Evolutionary conservation across 2,113 vertebrate species (phyloP).

Genomic region (Apeltes quadracus): DNA sequence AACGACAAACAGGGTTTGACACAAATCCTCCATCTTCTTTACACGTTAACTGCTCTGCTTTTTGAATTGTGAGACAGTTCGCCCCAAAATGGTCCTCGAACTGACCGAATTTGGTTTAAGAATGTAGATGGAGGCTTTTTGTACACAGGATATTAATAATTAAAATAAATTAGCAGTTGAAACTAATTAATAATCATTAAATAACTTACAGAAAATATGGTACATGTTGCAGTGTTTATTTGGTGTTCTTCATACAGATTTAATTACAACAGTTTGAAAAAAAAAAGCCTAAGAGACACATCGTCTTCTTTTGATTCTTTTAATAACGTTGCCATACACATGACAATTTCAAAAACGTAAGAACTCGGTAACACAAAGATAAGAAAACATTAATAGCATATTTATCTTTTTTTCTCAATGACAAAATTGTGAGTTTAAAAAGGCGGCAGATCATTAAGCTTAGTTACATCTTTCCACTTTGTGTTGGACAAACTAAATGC

Average conservation of each 20-base stretch:
- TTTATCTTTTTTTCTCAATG: constrained; percentile 38
- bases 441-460: constrained; percentile 47
- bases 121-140: constrained; percentile 12
- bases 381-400: constrained; percentile 71
- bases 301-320: constrained; percentile 65
- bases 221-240: constrained; percentile 72
- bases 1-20: constrained; percentile 5
- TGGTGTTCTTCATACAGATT: constrained; percentile 70
- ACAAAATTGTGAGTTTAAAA: constrained; percentile 27
- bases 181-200: constrained; percentile 9
- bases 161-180: constrained; percentile 11
- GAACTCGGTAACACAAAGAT: constrained; percentile 73
- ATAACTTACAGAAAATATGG: constrained; percentile 9
- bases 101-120: background rate
- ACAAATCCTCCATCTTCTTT: background rate
- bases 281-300: constrained; percentile 50
- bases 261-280: constrained; percentile 57
- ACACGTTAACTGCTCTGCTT: background rate
- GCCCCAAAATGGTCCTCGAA: background rate
- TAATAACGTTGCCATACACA: constrained; percentile 72
- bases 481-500: constrained; percentile 16
- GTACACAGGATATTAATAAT: constrained; percentile 1
- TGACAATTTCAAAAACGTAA: constrained; percentile 48
- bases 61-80: background rate
- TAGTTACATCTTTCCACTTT: constrained; percentile 15